These are phyloP conservation scores for Trichoplusia ni DNA, from an alignment of 1,140 invertebrate species.

Conservation along the genomic window DNA sequence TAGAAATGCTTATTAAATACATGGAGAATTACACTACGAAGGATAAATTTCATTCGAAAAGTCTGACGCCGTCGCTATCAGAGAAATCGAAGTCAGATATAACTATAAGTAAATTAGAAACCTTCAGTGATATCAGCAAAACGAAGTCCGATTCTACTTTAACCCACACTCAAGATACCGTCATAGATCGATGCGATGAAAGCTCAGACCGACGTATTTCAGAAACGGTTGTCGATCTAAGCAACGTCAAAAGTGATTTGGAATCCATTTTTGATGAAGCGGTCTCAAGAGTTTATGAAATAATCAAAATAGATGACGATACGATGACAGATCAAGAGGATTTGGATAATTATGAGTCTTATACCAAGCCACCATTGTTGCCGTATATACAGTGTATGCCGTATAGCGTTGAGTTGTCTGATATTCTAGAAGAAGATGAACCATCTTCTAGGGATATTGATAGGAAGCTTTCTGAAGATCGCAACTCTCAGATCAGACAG, in stretches of 20 bases:
- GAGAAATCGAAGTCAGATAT: constrained; percentile 79
- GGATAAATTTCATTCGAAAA: constrained; percentile 61
- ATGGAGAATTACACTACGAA: constrained; percentile 73
- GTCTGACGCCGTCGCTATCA: constrained; percentile 66
- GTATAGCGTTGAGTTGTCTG: constrained; percentile 71
- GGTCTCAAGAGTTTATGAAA: constrained; percentile 50
- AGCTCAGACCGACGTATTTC: constrained; percentile 60
- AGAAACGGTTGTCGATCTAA: constrained; percentile 69
- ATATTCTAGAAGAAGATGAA: constrained; percentile 77
- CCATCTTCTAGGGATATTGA: constrained; percentile 60
- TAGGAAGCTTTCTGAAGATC: constrained; percentile 54
- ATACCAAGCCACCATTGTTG: constrained; percentile 64
- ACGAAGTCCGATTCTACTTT: constrained; percentile 73
- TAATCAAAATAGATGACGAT: constrained; percentile 63
- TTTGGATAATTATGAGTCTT: constrained; percentile 67
- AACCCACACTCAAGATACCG: constrained; percentile 74
- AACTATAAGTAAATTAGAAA: constrained; percentile 76
- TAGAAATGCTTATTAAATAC: constrained; percentile 77
- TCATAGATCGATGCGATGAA: constrained; percentile 66
- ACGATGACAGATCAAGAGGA: constrained; percentile 74
- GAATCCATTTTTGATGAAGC: constrained; percentile 71
- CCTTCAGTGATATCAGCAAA: constrained; percentile 75
- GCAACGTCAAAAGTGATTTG: constrained; percentile 70
- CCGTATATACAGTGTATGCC: constrained; percentile 60
- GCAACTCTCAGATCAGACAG: constrained; percentile 43